Evolutionary conservation across 1,140 invertebrate genomes (phyloP).

Genomic region (Ruditapes philippinarum): DNA sequence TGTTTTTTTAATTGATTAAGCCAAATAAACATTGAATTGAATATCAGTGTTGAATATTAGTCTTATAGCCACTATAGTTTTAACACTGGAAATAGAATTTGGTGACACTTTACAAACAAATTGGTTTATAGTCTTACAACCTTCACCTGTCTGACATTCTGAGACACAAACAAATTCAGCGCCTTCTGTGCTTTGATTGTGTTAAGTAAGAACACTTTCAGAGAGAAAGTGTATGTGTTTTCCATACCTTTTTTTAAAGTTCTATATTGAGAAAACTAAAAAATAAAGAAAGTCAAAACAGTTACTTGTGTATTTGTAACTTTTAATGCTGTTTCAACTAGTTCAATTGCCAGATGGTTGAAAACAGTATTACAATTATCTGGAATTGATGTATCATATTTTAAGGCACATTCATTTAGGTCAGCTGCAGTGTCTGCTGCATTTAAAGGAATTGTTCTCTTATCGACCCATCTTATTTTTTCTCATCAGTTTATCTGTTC

Average conservation of each 20-base stretch:
- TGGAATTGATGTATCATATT: constrained; percentile 3
- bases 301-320: constrained; percentile 30
- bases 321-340: constrained; percentile 22
- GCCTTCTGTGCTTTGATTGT: too few relatives aligned
- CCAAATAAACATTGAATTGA: too few relatives aligned
- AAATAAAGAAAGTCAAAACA: too few relatives aligned
- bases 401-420: constrained; percentile 59
- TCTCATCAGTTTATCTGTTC: not conserved
- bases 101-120: too few relatives aligned
- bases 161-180: too few relatives aligned
- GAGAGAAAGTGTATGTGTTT: constrained; percentile 29
- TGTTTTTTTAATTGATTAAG: too few relatives aligned
- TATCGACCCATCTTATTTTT: not conserved
- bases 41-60: too few relatives aligned
- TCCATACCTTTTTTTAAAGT: constrained; percentile 14
- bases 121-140: too few relatives aligned
- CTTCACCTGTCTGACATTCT: too few relatives aligned
- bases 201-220: constrained; percentile 38
- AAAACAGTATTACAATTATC: constrained; percentile 4
- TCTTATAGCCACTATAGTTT: too few relatives aligned
- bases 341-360: constrained; percentile 35
- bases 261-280: constrained; percentile 21
- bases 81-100: too few relatives aligned
- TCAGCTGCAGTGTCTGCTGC: constrained; percentile 35
- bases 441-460: not conserved